Conservation (phyloP, 2,888 invertebrate species). For the Eubasilissa splendida region DNA sequence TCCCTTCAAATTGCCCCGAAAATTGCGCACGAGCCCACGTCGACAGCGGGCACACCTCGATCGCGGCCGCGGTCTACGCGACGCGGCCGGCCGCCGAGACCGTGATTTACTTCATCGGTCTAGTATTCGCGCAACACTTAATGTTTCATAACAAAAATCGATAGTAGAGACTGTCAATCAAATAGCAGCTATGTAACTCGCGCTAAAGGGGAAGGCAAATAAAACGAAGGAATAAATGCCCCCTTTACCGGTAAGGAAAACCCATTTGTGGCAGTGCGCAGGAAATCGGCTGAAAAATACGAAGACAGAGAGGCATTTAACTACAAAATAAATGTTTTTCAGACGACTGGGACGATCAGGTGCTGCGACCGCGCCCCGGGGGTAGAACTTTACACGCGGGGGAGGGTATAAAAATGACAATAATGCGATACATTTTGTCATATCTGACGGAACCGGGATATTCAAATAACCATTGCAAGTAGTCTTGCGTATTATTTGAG, state of each 20-base stretch:
- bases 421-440: constrained; percentile 38
- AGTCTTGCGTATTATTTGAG: neutral
- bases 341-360: constrained; percentile 55
- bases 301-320: constrained; percentile 39
- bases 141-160: constrained; percentile 44
- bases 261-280: constrained; percentile 42
- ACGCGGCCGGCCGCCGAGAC: neutral
- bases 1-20: constrained; percentile 11
- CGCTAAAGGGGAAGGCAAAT: constrained; percentile 29
- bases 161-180: constrained; percentile 46
- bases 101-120: neutral
- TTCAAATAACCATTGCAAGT: neutral
- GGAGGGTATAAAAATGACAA: constrained; percentile 6
- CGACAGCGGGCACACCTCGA: neutral
- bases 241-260: neutral
- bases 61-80: neutral
- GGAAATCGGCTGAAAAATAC: constrained; percentile 42
- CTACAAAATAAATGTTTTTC: constrained; percentile 54
- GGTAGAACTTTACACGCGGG: neutral
- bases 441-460: constrained; percentile 32
- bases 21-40: neutral
- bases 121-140: neutral
- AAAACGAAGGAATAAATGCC: constrained; percentile 42
- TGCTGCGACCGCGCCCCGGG: constrained; percentile 19
- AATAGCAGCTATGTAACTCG: constrained; percentile 2